Conservation (phyloP, 2,113 vertebrate genomes). For the Bucco capensis region DNA sequence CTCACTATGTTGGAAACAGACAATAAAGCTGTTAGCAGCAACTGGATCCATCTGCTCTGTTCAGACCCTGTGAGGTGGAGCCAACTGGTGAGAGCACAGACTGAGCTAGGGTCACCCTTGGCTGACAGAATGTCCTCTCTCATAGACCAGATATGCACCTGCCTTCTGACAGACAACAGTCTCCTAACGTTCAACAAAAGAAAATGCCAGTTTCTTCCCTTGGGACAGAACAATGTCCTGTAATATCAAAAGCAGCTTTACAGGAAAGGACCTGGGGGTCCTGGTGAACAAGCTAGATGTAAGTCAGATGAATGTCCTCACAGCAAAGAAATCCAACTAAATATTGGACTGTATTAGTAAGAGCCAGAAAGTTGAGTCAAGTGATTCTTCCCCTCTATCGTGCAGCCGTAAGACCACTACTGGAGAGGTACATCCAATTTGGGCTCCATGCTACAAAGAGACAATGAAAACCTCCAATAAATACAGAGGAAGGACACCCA, state of each 20-base stretch:
- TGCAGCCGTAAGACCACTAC: background rate
- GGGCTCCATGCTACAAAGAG: background rate
- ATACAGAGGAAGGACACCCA: accelerated
- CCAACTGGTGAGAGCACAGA: background rate
- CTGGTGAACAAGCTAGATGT: background rate
- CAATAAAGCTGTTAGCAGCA: background rate
- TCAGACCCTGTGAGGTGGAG: background rate
- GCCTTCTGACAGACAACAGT: background rate
- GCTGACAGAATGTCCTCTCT: background rate
- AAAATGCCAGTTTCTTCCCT: background rate
- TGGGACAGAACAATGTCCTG: background rate
- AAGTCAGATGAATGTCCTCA: background rate
- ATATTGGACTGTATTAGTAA: background rate
- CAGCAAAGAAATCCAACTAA: background rate
- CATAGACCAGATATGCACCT: background rate
- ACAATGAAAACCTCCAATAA: background rate
- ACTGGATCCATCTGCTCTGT: background rate
- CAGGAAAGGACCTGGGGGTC: background rate
- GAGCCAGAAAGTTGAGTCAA: background rate
- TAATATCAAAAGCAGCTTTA: background rate
- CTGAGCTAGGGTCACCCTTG: background rate
- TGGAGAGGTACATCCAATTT: background rate
- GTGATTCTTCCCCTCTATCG: background rate
- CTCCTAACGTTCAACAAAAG: background rate
- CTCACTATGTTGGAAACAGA: background rate